A percentile compares a stretch with the other conserved stretches of the same genome.
Conservation (phyloP, 2,888 invertebrate genomes). For the Sarcophaga caerulescens region DNA sequence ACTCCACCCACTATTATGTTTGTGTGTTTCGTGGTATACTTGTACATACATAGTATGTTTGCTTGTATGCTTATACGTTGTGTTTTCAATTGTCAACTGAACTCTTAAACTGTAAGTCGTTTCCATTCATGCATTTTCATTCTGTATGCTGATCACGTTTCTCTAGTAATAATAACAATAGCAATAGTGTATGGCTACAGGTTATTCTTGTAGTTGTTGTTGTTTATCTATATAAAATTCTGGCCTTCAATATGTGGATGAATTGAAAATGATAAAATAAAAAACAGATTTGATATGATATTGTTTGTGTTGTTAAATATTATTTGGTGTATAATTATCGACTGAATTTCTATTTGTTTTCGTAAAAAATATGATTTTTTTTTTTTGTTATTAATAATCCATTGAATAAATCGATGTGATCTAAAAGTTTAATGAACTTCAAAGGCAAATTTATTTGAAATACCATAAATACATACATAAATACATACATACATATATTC, state of each 20-base stretch:
- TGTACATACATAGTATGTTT: too few species aligned
- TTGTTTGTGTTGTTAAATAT: neutral
- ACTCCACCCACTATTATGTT: neutral
- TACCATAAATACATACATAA: neutral
- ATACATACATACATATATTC: neutral
- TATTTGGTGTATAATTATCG: too few species aligned
- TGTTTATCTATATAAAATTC: neutral
- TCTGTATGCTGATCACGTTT: slow-evolving; percentile 60
- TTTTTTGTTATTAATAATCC: neutral
- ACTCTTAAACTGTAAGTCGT: neutral
- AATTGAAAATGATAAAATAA: slow-evolving; percentile 22
- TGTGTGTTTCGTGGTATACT: too few species aligned
- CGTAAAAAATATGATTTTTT: neutral
- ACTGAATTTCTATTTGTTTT: too few species aligned
- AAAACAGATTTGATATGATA: slow-evolving; percentile 35
- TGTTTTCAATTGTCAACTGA: neutral
- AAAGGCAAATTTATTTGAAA: neutral
- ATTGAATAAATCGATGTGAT: slow-evolving; percentile 13
- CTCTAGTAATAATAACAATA: slow-evolving; percentile 20
- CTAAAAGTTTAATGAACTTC: slow-evolving; percentile 33
- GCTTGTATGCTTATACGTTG: too few species aligned
- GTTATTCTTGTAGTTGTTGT: neutral
- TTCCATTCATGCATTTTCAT: slow-evolving; percentile 26
- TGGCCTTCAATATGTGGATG: slow-evolving; percentile 38
- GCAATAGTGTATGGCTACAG: neutral